Evolutionary conservation across 2,888 invertebrate genomes (phyloP).

Genomic region (Catocala nupta): DNA sequence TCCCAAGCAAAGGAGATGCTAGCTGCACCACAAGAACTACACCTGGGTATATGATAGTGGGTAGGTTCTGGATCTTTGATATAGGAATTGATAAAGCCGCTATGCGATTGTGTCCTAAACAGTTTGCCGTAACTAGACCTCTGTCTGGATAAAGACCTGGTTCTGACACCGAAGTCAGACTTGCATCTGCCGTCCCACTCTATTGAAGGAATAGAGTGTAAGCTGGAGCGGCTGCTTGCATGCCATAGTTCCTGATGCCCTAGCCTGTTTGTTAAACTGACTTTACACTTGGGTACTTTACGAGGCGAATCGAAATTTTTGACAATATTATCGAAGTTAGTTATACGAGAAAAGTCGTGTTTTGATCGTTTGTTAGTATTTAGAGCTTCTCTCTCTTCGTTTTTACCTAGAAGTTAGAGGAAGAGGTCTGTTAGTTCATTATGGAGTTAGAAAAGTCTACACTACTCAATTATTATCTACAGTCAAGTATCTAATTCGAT

Average conservation of each 20-base stretch:
- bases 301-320: slow-evolving; percentile 63
- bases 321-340: slow-evolving; percentile 68
- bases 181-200: slow-evolving; percentile 75
- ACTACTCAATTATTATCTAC: not conserved
- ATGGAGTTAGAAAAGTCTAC: not conserved
- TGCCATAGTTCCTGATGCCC: slow-evolving; percentile 54
- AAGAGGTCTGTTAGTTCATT: slow-evolving; percentile 24
- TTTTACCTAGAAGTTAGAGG: slow-evolving; percentile 60
- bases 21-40: slow-evolving; percentile 66
- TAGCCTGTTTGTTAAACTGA: slow-evolving; percentile 63
- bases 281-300: slow-evolving; percentile 74
- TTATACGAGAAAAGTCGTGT: slow-evolving; percentile 70
- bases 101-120: slow-evolving; percentile 77
- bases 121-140: slow-evolving; percentile 50
- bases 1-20: slow-evolving; percentile 66
- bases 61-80: slow-evolving; percentile 74
- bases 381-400: slow-evolving; percentile 51
- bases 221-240: slow-evolving; percentile 71
- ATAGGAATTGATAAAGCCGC: slow-evolving; percentile 77
- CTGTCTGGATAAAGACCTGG: slow-evolving; percentile 69
- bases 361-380: slow-evolving; percentile 64
- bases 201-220: slow-evolving; percentile 75
- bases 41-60: slow-evolving; percentile 81
- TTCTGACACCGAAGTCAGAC: slow-evolving; percentile 63
- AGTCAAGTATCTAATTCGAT: not conserved